Percentiles rank a stretch among this genome's conserved stretches.
Conservation (phyloP, 2,888 invertebrate genomes). For the Odontocerum albicorne region DNA sequence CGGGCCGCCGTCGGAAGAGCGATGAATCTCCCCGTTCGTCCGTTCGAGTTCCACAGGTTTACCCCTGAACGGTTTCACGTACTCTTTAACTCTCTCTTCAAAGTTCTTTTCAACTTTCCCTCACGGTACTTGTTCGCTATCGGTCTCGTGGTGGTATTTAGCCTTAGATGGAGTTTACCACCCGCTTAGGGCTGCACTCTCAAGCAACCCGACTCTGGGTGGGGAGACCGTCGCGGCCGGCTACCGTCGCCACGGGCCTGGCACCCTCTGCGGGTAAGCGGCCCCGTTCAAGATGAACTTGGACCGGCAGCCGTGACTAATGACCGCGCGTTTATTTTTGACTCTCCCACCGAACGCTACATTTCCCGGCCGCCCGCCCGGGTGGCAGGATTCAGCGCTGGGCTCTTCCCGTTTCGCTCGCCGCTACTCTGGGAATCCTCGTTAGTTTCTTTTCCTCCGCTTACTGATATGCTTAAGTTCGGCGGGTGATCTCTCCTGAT, state of each 20-base stretch:
- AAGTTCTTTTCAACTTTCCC: conserved; percentile 73
- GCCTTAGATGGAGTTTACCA: conserved; percentile 61
- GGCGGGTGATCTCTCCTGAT: conserved; percentile 51
- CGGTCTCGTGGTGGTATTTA: conserved; percentile 66
- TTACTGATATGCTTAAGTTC: conserved; percentile 69
- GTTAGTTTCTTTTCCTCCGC: conserved; percentile 72
- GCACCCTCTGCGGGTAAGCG: conserved; percentile 58
- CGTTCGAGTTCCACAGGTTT: conserved; percentile 61
- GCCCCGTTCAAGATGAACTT: too few relatives aligned
- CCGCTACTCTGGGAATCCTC: conserved; percentile 64
- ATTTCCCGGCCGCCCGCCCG: conserved; percentile 48
- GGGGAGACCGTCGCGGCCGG: conserved; percentile 38
- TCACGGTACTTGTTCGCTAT: conserved; percentile 70
- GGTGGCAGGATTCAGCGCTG: conserved; percentile 59
- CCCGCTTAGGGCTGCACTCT: conserved; percentile 63
- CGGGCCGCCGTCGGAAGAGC: conserved; percentile 41
- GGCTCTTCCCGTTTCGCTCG: conserved; percentile 65
- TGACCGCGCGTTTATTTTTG: too few relatives aligned
- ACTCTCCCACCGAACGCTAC: conserved; percentile 62
- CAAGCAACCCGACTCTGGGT: conserved; percentile 61
- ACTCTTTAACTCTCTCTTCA: conserved; percentile 61
- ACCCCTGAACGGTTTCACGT: conserved; percentile 58
- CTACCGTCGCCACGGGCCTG: conserved; percentile 53
- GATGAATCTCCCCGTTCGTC: conserved; percentile 50
- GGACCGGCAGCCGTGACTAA: too few relatives aligned